Conservation (phyloP, 2,113 vertebrate species). For the Ginglymostoma cirratum region DNA sequence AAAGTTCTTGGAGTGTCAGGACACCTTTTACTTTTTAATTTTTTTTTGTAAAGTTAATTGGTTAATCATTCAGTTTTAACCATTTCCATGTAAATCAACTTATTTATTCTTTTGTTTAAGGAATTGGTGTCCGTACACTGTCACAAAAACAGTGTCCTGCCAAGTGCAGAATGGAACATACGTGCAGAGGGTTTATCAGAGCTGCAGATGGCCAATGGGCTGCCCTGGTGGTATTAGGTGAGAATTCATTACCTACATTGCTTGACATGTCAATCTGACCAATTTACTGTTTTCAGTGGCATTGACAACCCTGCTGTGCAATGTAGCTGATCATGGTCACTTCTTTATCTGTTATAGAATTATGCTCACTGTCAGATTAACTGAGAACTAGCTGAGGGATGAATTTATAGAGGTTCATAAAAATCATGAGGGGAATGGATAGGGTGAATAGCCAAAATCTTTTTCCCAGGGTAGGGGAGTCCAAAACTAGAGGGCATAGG, state of each 20-base stretch:
- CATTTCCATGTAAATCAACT: not conserved
- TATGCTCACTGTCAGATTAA: not conserved
- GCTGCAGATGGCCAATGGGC: conserved; percentile 85
- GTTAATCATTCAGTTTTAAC: not conserved
- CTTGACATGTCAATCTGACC: not conserved
- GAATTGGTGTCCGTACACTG: conserved; percentile 88
- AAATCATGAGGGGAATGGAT: too few species aligned
- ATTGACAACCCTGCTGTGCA: not conserved
- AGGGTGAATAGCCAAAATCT: too few species aligned
- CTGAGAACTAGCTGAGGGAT: too few species aligned
- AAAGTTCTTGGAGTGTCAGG: too few species aligned
- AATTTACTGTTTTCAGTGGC: not conserved
- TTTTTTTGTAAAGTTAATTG: not conserved
- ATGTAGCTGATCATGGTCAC: not conserved
- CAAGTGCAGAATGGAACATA: conserved; percentile 88
- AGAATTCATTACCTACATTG: conserved; percentile 40
- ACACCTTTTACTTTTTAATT: not conserved
- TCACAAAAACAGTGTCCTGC: conserved; percentile 78
- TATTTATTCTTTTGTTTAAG: conserved; percentile 51
- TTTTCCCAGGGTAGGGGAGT: too few species aligned
- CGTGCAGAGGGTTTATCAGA: conserved; percentile 83
- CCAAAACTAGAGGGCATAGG: too few species aligned
- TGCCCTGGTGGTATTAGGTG: conserved; percentile 75
- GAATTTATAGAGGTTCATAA: too few species aligned
- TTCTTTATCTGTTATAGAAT: not conserved